Percentiles rank a stretch among this genome's conserved stretches.
Evolutionary conservation across 2,797 vertebrate genomes (phyloP).

Genomic region (Rhinoraja longicauda): DNA sequence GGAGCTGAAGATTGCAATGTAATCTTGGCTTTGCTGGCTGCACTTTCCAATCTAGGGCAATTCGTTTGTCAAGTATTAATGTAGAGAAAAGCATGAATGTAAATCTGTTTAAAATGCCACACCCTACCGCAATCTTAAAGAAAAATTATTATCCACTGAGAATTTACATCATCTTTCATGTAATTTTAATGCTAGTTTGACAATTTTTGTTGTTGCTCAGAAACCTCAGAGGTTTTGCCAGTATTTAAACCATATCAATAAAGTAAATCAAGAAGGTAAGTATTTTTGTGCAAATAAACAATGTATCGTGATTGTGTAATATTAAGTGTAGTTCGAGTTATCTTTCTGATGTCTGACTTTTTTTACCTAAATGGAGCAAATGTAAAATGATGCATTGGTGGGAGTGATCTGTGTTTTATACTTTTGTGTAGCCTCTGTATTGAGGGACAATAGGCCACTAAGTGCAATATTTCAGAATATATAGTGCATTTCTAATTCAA

Average conservation of each 20-base stretch:
- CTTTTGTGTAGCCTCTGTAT: slow-evolving; percentile 78
- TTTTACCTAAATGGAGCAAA: slow-evolving; percentile 27
- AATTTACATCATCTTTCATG: not conserved
- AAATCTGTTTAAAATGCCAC: not conserved
- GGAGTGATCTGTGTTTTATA: slow-evolving; percentile 55
- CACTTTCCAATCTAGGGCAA: not conserved
- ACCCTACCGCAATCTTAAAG: not conserved
- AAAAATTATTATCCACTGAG: slow-evolving; percentile 21
- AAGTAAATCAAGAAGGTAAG: slow-evolving; percentile 21
- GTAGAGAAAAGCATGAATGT: not conserved
- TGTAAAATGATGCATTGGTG: slow-evolving; percentile 35
- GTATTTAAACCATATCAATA: not conserved
- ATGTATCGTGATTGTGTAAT: slow-evolving; percentile 29
- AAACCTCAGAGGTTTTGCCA: slow-evolving; percentile 14
- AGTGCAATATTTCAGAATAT: slow-evolving; percentile 84
- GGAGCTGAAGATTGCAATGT: not conserved
- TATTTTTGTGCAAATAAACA: slow-evolving; percentile 27
- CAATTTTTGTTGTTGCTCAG: not conserved
- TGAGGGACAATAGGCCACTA: slow-evolving; percentile 94
- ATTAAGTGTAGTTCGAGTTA: slow-evolving; percentile 13
- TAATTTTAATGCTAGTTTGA: not conserved
- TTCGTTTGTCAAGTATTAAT: not conserved
- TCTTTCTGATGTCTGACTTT: slow-evolving; percentile 24
- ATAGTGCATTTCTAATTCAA: slow-evolving; percentile 37
- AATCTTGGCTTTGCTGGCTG: not conserved